Evolutionary conservation across 1,140 invertebrate genomes (phyloP), one percentile per base, ranked within the genome.

Genomic region (Ostrea denselamellosa): DNA sequence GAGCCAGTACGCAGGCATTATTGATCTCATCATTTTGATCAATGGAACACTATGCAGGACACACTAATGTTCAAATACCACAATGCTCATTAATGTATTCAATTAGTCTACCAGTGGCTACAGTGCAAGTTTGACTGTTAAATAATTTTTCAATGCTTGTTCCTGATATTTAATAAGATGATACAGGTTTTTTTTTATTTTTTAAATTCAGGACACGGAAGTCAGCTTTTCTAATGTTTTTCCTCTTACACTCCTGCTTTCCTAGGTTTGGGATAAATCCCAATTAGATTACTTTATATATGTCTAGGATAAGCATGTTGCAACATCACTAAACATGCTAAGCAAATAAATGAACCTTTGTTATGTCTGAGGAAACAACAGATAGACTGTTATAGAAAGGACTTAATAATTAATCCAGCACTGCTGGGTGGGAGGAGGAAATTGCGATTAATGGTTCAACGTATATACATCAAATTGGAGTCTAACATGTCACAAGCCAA

Each of bases 201-300:
- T 2, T 77, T 25, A 14, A 12, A 28, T 77, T 77, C 68, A 28
- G 22, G 25, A 14, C 68, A 62, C n/a, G 14, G 56, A 62, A 62
- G 68, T 10, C 28, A 22, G 25, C 34, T 34, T 77, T 77, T 77
- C 28, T 77, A 28, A 14, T 22, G 10, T 12, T 71, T 28, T 71
- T 28, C 7, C 68, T 12, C 25, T 9, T 28, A 34, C 68, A 77
- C 68, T 77, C 68, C 68, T 34, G 22, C 25, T 25, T 77, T 77
- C 68, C 25, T 77, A 8, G 25, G 68, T 17, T 77, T 9, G 68
- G 22, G 22, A 34, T 34, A 77, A 77, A 34, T 25, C 68, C 28
- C 68, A 25, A 77, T 77, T 77, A 77, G 68, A 77, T 77, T 77
- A 77, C 68, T 77, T 77, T 77, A 77, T 77, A 77, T 25, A 77